Evolutionary conservation across 2,888 invertebrate species (phyloP).

Genomic region (Diadegma fenestrale): DNA sequence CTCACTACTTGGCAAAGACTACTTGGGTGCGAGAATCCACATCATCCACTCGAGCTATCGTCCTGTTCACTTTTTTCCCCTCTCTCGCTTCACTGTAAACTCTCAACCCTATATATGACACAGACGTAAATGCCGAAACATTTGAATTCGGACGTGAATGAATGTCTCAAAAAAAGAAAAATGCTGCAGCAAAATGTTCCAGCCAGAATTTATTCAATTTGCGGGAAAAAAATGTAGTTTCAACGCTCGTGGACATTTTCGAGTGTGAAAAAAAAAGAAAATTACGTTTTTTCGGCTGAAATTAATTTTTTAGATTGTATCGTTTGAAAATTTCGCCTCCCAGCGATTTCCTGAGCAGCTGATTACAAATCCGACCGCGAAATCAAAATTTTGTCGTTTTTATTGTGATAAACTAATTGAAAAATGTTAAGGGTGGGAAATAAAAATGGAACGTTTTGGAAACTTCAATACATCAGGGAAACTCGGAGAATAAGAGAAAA

Average conservation of each 20-base stretch:
- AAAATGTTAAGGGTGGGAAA: not conserved
- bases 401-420: not conserved
- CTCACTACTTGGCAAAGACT: conserved; percentile 41
- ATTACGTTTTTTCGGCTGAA: too few species aligned
- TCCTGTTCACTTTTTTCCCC: conserved; percentile 26
- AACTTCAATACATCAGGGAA: not conserved
- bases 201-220: not conserved
- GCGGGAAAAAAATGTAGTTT: not conserved
- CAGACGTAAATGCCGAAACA: conserved; percentile 1
- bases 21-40: conserved; percentile 57
- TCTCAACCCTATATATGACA: conserved; percentile 5
- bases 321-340: too few species aligned
- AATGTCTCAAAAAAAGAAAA: not conserved
- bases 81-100: conserved; percentile 22
- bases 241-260: not conserved
- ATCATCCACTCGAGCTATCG: conserved; percentile 61
- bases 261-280: too few species aligned
- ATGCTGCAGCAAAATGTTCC: not conserved
- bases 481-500: conserved; percentile 1
- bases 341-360: too few species aligned
- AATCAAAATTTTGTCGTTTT: not conserved
- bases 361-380: too few species aligned
- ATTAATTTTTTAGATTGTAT: too few species aligned
- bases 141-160: not conserved
- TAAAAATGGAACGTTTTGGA: not conserved